Conservation (phyloP, 2,888 invertebrate genomes). For the Apamea crenata region DNA sequence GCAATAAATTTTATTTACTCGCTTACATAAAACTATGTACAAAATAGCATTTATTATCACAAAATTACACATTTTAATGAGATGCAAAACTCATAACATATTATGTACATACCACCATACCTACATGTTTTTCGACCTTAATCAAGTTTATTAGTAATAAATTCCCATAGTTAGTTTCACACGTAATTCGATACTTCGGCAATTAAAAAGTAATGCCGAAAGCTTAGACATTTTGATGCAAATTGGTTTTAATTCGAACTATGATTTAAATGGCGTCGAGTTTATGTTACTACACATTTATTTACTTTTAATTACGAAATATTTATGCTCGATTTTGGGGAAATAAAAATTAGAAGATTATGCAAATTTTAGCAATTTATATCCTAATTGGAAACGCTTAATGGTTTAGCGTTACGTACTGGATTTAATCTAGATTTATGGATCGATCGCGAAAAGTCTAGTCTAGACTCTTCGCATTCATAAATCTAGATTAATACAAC, state of each 20-base stretch:
- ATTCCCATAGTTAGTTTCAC: slow-evolving; percentile 30
- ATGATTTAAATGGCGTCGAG: slow-evolving; percentile 2
- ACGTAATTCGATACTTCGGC: slow-evolving; percentile 16
- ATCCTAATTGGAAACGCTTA: slow-evolving; percentile 25
- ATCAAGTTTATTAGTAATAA: slow-evolving; percentile 20
- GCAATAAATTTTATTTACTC: slow-evolving; percentile 4
- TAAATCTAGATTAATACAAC: no score
- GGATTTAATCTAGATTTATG: slow-evolving; percentile 20
- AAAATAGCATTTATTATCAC: slow-evolving; percentile 9
- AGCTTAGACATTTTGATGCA: slow-evolving; percentile 20
- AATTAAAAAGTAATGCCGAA: slow-evolving; percentile 24
- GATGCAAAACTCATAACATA: slow-evolving; percentile 13
- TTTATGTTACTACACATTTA: slow-evolving; percentile 5
- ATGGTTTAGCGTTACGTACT: slow-evolving; percentile 23
- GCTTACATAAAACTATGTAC: not conserved
- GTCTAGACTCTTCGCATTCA: no score
- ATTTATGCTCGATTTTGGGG: slow-evolving; percentile 21
- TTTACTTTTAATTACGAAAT: slow-evolving; percentile 36
- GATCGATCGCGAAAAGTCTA: not conserved
- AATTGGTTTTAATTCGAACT: slow-evolving; percentile 25
- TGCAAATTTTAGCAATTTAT: slow-evolving; percentile 36
- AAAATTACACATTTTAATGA: slow-evolving; percentile 27
- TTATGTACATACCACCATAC: not conserved
- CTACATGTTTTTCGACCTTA: slow-evolving; percentile 2
- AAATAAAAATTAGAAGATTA: slow-evolving; percentile 23